Evolutionary conservation across 2,113 vertebrate species (phyloP), one percentile per base, ranked within the genome.

Genomic region (Colaptes auratus): DNA sequence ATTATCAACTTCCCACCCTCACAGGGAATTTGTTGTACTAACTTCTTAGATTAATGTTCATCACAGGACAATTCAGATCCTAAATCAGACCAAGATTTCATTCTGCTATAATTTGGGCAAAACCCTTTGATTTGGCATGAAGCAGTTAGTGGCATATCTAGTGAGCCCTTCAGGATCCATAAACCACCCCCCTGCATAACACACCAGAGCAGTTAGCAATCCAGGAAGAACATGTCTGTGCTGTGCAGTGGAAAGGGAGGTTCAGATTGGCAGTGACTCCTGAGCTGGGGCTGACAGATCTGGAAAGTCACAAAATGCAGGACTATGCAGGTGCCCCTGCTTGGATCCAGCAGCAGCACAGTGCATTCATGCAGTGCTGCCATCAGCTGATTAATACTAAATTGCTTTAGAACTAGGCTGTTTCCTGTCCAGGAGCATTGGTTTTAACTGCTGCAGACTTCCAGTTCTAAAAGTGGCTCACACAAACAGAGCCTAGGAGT

Each of bases 391-490:
- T 72, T 31, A 23, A 48, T 39, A 27, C 65, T 77, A 42, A 72
- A 35, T 42, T 67, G 20, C 27, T 64, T 82, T 65, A 76, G 31
- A 59, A 15, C 56, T 24, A 58, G 3, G 12, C 44, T 42, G 28
- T 63, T 44, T 70, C 30, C 48, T 52, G 25, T 18, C 19, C 44
- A 25, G 55, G 7, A 74, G 6, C 2, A 0, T 27, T 63, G 30
- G 12, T 61, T 91, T 75, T 8, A 3, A 24, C 69, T 72, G 27
- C 23, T 50, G 16, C 63, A 63, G 48, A 33, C 20, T 50, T 55
- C 11, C 7, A 48, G 0, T 39, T 63, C 36, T 39, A 13, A 36
- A 48, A 14, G 10, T 10, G 5, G 2, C 4, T 79, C 0, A 1
- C n/a, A 48, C 4, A 73, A 67, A 7, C 20, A 0, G 1, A 73